Percentiles rank a stretch among this genome's conserved stretches.
These are phyloP conservation scores for Nomada lathburiana DNA, from an alignment of 2,888 invertebrate genomes.

Conservation along the genomic window DNA sequence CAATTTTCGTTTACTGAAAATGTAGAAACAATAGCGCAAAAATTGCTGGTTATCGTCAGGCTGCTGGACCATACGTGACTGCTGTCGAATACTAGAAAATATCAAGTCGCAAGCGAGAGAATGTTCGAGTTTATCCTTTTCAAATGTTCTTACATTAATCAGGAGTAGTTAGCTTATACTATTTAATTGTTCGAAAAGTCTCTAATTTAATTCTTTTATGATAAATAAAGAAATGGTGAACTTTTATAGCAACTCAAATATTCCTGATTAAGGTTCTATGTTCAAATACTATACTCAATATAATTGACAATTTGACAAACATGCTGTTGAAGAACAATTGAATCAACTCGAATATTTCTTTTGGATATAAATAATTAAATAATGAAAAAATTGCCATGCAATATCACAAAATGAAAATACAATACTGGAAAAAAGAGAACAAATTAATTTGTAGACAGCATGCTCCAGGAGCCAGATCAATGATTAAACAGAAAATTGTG, in stretches of 20 bases:
- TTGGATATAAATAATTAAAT: slow-evolving; percentile 40
- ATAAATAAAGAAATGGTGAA: too few species aligned
- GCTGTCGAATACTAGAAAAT: slow-evolving; percentile 49
- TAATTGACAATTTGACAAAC: too few species aligned
- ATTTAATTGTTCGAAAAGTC: too few species aligned
- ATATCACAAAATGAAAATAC: slow-evolving; percentile 71
- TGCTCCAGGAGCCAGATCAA: slow-evolving; percentile 80
- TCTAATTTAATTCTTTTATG: too few species aligned
- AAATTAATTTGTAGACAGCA: slow-evolving; percentile 75
- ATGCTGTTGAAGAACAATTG: not conserved
- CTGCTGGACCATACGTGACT: slow-evolving; percentile 55
- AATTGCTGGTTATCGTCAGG: slow-evolving; percentile 79
- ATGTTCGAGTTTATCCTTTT: not conserved
- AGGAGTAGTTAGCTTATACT: not conserved
- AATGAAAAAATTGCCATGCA: slow-evolving; percentile 68
- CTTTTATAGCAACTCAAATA: too few species aligned
- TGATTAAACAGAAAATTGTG: slow-evolving; percentile 80
- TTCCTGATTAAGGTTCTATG: too few species aligned
- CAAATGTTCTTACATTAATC: not conserved
- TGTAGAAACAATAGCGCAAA: slow-evolving; percentile 78
- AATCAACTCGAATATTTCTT: slow-evolving; percentile 48
- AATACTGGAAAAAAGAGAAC: slow-evolving; percentile 70
- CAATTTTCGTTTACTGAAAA: slow-evolving; percentile 82
- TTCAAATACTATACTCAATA: too few species aligned
- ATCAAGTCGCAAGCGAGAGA: slow-evolving; percentile 15